A percentile compares a stretch with the other conserved stretches of the same genome.
Conservation (phyloP, 2,888 invertebrate species). For the Polymixis lichenea region DNA sequence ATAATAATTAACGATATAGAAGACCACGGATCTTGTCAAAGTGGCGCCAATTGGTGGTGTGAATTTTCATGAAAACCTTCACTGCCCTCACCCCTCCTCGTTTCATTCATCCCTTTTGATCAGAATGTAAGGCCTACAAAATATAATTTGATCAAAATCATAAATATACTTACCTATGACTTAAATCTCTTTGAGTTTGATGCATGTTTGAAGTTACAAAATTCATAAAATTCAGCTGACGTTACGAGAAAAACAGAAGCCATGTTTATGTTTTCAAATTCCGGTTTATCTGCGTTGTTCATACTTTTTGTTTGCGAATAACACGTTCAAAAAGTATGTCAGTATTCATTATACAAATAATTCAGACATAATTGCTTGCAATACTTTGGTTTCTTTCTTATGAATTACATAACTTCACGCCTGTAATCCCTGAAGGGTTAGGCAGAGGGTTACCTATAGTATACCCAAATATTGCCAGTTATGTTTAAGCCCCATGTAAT, state of each 20-base stretch:
- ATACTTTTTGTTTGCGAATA: slow-evolving; percentile 13
- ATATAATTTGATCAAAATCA: not conserved
- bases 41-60: too few relatives aligned
- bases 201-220: not conserved
- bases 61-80: too few relatives aligned
- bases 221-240: not conserved
- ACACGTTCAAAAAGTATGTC: not conserved
- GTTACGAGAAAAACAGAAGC: slow-evolving; percentile 11
- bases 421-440: too few relatives aligned
- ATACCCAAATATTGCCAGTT: too few relatives aligned
- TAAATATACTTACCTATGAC: not conserved
- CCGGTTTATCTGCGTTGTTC: not conserved
- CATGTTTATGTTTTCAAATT: slow-evolving; percentile 32
- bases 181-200: not conserved
- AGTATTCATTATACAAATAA: not conserved
- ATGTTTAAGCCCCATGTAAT: too few relatives aligned
- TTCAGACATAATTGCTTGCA: not conserved
- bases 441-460: too few relatives aligned
- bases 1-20: too few relatives aligned
- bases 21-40: too few relatives aligned
- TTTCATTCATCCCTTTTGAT: too few relatives aligned
- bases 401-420: too few relatives aligned
- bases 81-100: too few relatives aligned
- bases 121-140: too few relatives aligned
- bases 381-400: not conserved